Evolutionary conservation across 2,888 invertebrate species (phyloP).

Genomic region (Tipula helvola): DNA sequence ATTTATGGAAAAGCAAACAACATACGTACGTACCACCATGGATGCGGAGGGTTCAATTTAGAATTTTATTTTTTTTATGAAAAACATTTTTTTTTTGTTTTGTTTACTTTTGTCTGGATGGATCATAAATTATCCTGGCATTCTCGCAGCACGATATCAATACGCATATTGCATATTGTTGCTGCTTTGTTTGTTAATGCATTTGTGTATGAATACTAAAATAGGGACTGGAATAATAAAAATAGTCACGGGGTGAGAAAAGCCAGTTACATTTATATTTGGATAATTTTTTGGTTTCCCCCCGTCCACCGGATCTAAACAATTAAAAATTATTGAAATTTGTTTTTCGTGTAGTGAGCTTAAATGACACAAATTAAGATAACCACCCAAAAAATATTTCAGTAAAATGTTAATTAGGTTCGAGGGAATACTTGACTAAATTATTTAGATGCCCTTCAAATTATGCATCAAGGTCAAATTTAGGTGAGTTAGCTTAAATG

Average conservation of each 20-base stretch:
- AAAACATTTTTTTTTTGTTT: not conserved
- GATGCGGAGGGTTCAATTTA: not conserved
- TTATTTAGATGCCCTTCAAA: no score
- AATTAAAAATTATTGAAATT: not conserved
- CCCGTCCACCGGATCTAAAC: not conserved
- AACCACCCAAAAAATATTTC: no score
- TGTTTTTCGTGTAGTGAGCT: no score
- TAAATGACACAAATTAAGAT: no score
- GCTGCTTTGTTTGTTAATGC: not conserved
- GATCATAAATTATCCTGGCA: conserved; percentile 7
- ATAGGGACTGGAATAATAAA: not conserved
- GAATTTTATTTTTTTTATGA: not conserved
- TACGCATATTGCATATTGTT: not conserved
- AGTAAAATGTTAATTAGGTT: no score
- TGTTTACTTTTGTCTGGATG: conserved; percentile 10
- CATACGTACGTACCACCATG: not conserved
- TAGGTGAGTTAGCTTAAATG: no score
- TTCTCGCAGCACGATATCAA: not conserved
- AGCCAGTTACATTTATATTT: not conserved
- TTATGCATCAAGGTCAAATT: no score
- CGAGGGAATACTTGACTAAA: no score
- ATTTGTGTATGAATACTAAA: not conserved
- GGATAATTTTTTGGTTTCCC: not conserved
- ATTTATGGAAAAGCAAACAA: not conserved
- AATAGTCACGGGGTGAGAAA: not conserved